Evolutionary conservation across 1,140 invertebrate species (phyloP), one percentile per base, ranked within the genome.

Genomic region (Macrobrachium nipponense): DNA sequence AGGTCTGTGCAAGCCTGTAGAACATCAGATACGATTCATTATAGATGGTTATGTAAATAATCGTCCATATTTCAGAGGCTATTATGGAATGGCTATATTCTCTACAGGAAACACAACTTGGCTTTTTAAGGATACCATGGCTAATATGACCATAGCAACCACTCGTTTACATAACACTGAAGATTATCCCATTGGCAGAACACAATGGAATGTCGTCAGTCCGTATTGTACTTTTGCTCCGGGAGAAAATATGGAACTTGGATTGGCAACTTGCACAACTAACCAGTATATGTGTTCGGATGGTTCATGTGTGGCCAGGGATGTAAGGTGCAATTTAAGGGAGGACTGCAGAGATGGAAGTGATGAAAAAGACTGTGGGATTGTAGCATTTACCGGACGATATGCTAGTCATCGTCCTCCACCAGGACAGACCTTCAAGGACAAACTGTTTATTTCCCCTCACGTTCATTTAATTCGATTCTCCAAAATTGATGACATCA

Each of bases 201-300:
- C 43, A 23, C 20, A 61, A 0, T 82, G 81, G 81, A 14, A 61
- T 10, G 81, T 75, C 10, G 10, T 58, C n/a, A 59, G 8, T 10
- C 68, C 81, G 11, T 82, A 62, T 70, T 82, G 81, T 23, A 43
- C 27, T 7, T 15, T 75, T 51, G 18, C 75, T 23, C 51, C 72
- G 14, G 81, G 72, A 23, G 81, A 82, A 68, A 44, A 18, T 14
- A 51, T 82, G 20, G 66, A 82, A 58, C 20, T 82, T 18, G 75
- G 81, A 27, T 70, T 82, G 14, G 76, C 81, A 23, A 2, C 93
- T 10, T 98, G 97, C 90, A 92, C 92, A 82, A 91, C 93, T 20
- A 92, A 96, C 88, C 94, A 90, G 64, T 89, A 90, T 81, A 82
- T 82, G 18, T 91, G 91, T 89, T 76, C 80, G 58, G 79, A 88